phyloP scores from a whole-genome alignment of 1,140 invertebrate genomes.

The Temnothorax longispinosus region DNA sequence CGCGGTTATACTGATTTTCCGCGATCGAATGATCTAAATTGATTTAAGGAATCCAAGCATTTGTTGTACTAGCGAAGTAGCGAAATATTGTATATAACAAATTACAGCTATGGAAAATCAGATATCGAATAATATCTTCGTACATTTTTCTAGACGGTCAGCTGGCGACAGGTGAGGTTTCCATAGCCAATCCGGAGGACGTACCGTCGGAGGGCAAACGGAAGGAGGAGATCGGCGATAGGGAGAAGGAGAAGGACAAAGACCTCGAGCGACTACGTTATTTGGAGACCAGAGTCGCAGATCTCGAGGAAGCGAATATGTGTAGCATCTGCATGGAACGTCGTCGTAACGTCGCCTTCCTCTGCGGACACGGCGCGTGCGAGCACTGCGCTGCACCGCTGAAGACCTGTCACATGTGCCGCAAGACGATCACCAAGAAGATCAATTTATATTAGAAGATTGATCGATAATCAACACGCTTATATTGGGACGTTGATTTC shows the following conservation, averaged over 20 bases:
- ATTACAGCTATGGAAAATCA: not conserved
- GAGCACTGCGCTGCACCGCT: constrained; percentile 93
- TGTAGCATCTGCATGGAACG: constrained; percentile 94
- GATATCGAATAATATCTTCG: not conserved
- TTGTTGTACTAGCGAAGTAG: not conserved
- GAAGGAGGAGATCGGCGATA: constrained; percentile 80
- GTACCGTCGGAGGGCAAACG: constrained; percentile 68
- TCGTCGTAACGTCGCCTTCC: constrained; percentile 93
- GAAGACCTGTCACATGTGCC: constrained; percentile 96
- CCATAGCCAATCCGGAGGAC: constrained; percentile 61
- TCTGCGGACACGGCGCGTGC: constrained; percentile 96
- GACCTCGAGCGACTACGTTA: constrained; percentile 89
- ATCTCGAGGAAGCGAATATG: constrained; percentile 94
- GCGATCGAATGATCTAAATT: not conserved
- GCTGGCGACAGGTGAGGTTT: constrained; percentile 54
- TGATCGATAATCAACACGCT: not conserved
- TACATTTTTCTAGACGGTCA: constrained; percentile 53
- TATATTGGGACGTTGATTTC: not conserved
- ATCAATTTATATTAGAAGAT: constrained; percentile 91
- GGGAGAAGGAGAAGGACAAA: constrained; percentile 86
- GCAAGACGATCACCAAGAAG: constrained; percentile 94
- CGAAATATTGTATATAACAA: constrained; percentile 26
- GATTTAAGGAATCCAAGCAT: not conserved
- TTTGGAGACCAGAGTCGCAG: constrained; percentile 93
- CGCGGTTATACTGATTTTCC: not conserved